phyloP scores from a whole-genome alignment of 1,140 invertebrate genomes.

The Notospermus geniculatus region DNA sequence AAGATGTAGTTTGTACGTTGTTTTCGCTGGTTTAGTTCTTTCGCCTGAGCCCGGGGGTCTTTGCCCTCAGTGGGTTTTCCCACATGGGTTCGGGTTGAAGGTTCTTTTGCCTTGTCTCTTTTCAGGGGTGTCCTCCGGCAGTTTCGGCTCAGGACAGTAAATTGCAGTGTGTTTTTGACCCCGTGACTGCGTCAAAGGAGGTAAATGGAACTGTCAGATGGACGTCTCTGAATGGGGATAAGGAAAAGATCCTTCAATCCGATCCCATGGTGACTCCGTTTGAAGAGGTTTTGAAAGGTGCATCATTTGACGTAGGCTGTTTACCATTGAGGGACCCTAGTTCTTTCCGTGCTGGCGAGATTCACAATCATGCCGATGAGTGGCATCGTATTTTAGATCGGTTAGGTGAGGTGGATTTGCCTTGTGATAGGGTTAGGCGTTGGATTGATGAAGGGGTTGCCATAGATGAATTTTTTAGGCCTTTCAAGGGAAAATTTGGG shows the following conservation, averaged over 20 bases:
- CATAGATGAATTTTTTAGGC: constrained; percentile 17
- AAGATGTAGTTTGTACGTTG: not conserved
- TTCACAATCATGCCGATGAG: constrained; percentile 8
- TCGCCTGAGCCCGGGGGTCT: not conserved
- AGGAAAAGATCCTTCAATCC: too few relatives aligned
- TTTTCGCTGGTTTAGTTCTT: too few relatives aligned
- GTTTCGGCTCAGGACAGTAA: too few relatives aligned
- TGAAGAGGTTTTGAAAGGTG: too few relatives aligned
- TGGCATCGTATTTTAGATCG: constrained; percentile 4
- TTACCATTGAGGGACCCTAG: too few relatives aligned
- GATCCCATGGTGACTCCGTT: too few relatives aligned
- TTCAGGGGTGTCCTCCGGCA: too few relatives aligned
- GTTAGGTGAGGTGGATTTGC: too few relatives aligned
- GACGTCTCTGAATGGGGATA: not conserved
- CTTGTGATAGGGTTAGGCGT: not conserved
- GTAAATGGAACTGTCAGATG: not conserved
- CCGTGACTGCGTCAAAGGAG: not conserved
- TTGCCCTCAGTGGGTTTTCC: too few relatives aligned
- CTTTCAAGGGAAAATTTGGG: constrained; percentile 22
- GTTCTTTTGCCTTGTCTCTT: too few relatives aligned
- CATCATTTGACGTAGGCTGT: too few relatives aligned
- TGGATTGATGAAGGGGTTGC: constrained; percentile 19
- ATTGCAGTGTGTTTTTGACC: not conserved
- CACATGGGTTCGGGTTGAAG: too few relatives aligned
- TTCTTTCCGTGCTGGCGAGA: constrained; percentile 14